Evolutionary conservation across 1,140 invertebrate species (phyloP), one percentile per base, ranked within the genome.

Genomic region (Tetragonula clypearis): DNA sequence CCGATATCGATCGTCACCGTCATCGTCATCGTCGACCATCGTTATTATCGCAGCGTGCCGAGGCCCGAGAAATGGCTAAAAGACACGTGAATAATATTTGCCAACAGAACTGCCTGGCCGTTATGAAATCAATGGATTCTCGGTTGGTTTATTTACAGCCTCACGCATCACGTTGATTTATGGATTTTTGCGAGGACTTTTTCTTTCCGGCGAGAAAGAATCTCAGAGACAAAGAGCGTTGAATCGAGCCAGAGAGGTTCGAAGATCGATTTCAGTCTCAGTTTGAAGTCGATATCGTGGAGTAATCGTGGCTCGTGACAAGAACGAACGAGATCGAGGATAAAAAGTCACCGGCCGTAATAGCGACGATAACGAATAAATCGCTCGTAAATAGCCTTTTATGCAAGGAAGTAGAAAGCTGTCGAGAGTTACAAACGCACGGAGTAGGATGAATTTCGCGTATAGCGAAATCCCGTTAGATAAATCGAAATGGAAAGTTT

Each of bases 401-500:
- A 55, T 75, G 79, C 79, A 49, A 62, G 11, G 68, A 86, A 89
- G 26, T 79, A 89, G 88, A 89, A 89, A 89, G 88, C 73, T 56
- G 53, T 83, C 74, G 87, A 89, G 88, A 89, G 88, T 66, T 35
- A 55, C 53, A 73, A 53, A 73, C 19, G 0, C 12, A 6, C 21
- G 19, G 19, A n/a, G 73, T 6, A 30, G 49, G 26, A 56, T 73
- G 49, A 21, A 41, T 81, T 65, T 72, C 35, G 55, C 58, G 23
- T 71, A 53, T 72, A n/a, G 15, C 19, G 19, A 19, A 58, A 8
- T 21, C 19, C 15, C 49, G n/a, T 72, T 86, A 62, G 15, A 66
- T 55, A 11, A 53, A 60, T 30, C 82, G 80, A 79, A 87, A 86
- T 86, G 82, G 88, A 89, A 89, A 89, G 88, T 88, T 74, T 60